phyloP scores from a whole-genome alignment of 2,888 invertebrate species.

The Erpobdella octoculata region DNA sequence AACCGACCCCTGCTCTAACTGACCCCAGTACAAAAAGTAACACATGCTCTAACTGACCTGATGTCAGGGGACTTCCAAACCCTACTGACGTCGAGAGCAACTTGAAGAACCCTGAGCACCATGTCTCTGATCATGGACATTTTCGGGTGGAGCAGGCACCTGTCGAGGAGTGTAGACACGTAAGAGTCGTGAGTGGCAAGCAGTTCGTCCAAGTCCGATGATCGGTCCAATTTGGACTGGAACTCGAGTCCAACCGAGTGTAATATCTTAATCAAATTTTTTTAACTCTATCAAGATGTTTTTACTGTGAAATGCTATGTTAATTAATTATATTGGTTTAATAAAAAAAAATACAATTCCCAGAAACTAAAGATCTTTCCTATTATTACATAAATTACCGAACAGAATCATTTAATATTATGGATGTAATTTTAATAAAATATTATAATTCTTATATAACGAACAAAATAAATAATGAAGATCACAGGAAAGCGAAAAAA shows the following conservation, averaged over 20 bases:
- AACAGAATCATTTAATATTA: not conserved
- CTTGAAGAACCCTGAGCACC: constrained; percentile 46
- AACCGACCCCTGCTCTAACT: not conserved
- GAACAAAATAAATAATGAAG: not conserved
- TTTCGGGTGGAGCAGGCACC: constrained; percentile 47
- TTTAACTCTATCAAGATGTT: too few relatives aligned
- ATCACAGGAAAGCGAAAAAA: not conserved
- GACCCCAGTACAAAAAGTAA: not conserved
- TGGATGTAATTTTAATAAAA: not conserved
- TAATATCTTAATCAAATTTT: too few relatives aligned
- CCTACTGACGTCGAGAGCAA: constrained; percentile 43
- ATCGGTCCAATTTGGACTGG: constrained; percentile 41
- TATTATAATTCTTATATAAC: too few relatives aligned
- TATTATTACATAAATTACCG: not conserved
- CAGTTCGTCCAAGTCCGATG: constrained; percentile 46
- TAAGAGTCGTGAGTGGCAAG: constrained; percentile 44
- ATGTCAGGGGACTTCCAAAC: constrained; percentile 39
- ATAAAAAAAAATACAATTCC: too few relatives aligned
- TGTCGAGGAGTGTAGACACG: constrained; percentile 44
- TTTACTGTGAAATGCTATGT: too few relatives aligned
- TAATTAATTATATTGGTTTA: not conserved
- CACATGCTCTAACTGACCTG: not conserved
- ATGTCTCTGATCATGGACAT: constrained; percentile 44
- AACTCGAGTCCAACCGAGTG: constrained; percentile 49
- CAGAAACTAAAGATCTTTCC: too few relatives aligned